These are phyloP conservation scores for Amphilophus citrinellus DNA, from an alignment of 2,113 vertebrate species.

Conservation along the genomic window DNA sequence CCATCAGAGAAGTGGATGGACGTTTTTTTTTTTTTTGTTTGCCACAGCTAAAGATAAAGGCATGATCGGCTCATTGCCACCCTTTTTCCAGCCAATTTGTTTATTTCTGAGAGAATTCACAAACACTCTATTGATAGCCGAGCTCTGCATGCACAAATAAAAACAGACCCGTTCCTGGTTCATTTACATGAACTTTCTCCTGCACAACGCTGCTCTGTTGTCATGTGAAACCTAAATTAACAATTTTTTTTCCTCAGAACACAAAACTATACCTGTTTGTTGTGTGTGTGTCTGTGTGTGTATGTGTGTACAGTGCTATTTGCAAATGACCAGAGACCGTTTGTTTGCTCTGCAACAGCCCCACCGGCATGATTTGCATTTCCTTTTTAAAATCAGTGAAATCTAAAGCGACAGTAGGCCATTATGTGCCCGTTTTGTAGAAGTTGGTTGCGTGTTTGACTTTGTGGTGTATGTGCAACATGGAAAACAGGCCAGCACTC, in stretches of 20 bases:
- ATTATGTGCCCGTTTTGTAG: slow-evolving; percentile 39
- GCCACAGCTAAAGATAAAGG: background rate
- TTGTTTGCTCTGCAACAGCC: slow-evolving; percentile 21
- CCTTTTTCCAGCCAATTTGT: slow-evolving; percentile 59
- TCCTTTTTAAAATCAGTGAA: slow-evolving; percentile 49
- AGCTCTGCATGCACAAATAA: slow-evolving; percentile 11
- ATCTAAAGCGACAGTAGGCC: slow-evolving; percentile 44
- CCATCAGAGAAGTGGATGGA: slow-evolving; percentile 24
- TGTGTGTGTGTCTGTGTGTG: background rate
- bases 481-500: background rate
- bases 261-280: slow-evolving; percentile 12
- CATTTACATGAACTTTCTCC: slow-evolving; percentile 69
- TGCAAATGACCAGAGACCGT: slow-evolving; percentile 55
- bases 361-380: slow-evolving; percentile 52
- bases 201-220: slow-evolving; percentile 37
- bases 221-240: slow-evolving; percentile 2
- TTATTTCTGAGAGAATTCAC: slow-evolving; percentile 64
- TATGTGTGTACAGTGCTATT: slow-evolving; percentile 23
- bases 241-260: background rate
- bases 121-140: slow-evolving; percentile 55
- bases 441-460: slow-evolving; percentile 12
- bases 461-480: background rate
- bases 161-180: slow-evolving; percentile 55
- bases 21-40: slow-evolving; percentile 19
- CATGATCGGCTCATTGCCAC: background rate